Conservation (phyloP, 2,797 vertebrate genomes). For the Poeciliopsis turneri region DNA sequence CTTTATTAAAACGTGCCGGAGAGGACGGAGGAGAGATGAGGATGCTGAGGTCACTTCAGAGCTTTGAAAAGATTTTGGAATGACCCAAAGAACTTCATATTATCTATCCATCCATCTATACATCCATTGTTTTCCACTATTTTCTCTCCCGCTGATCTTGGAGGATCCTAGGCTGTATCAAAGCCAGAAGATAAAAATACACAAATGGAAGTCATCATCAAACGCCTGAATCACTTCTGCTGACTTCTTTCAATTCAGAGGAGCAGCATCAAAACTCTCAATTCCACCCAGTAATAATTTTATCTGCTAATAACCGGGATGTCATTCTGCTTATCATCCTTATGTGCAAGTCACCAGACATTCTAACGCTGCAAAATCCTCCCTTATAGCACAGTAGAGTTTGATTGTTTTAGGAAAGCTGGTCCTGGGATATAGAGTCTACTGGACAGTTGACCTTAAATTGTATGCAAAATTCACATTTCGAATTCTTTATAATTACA, state of each 20-base stretch:
- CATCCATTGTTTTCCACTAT: too few species aligned
- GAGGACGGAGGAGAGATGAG: conserved; percentile 23
- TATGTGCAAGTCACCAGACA: neutral
- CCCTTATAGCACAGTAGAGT: neutral
- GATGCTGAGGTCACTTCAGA: conserved; percentile 33
- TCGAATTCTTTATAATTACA: too few species aligned
- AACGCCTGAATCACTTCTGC: neutral
- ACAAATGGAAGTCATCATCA: neutral
- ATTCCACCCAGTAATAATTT: neutral
- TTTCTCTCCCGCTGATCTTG: neutral
- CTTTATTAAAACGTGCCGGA: conserved; percentile 65
- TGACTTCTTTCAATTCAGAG: neutral
- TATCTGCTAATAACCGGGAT: too few species aligned
- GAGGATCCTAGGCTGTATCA: neutral
- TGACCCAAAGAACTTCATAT: neutral
- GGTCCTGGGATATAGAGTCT: neutral
- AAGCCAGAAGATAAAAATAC: neutral
- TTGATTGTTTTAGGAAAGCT: neutral
- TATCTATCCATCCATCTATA: too few species aligned
- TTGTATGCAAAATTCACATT: too few species aligned
- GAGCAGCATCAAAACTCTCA: neutral
- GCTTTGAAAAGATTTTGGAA: conserved; percentile 9
- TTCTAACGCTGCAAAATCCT: neutral
- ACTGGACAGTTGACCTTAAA: neutral
- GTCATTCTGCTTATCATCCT: neutral